These are phyloP conservation scores for Nesidiocoris tenuis DNA, from an alignment of 2,888 invertebrate species.

Conservation along the genomic window DNA sequence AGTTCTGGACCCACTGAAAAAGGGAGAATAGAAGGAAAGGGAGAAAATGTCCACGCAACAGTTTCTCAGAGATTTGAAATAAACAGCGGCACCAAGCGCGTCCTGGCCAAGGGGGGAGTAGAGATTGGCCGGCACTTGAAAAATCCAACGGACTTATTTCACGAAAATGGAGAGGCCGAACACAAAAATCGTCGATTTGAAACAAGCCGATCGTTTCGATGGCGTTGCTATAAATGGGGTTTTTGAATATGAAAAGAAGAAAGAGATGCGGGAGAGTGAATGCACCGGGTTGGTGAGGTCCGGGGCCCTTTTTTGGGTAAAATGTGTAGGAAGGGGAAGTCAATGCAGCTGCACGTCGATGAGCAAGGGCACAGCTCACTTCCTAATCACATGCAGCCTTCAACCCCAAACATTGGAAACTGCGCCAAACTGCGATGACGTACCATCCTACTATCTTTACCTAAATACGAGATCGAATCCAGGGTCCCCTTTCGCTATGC, in stretches of 20 bases:
- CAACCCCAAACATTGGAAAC: conserved; percentile 12
- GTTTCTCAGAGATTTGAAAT: not conserved
- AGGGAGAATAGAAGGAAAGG: not conserved
- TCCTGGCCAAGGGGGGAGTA: too few relatives aligned
- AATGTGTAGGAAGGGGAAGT: conserved; percentile 37
- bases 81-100: not conserved
- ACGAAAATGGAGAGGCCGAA: not conserved
- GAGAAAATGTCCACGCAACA: conserved; percentile 15
- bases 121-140: too few relatives aligned
- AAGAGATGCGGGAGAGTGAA: conserved; percentile 29
- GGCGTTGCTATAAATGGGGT: conserved; percentile 23
- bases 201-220: conserved; percentile 35
- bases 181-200: conserved; percentile 42
- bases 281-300: not conserved
- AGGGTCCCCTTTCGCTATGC: too few relatives aligned
- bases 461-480: not conserved
- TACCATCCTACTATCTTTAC: not conserved
- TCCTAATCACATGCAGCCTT: conserved; percentile 41
- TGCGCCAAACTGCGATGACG: not conserved
- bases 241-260: conserved; percentile 42
- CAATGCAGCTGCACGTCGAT: conserved; percentile 21
- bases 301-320: conserved; percentile 33
- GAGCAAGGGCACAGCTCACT: conserved; percentile 6
- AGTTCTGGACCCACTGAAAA: conserved; percentile 15
- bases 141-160: conserved; percentile 19